Base-by-base conservation (phyloP, 2,888 invertebrate species). In the Plagodis dolabraria region DNA sequence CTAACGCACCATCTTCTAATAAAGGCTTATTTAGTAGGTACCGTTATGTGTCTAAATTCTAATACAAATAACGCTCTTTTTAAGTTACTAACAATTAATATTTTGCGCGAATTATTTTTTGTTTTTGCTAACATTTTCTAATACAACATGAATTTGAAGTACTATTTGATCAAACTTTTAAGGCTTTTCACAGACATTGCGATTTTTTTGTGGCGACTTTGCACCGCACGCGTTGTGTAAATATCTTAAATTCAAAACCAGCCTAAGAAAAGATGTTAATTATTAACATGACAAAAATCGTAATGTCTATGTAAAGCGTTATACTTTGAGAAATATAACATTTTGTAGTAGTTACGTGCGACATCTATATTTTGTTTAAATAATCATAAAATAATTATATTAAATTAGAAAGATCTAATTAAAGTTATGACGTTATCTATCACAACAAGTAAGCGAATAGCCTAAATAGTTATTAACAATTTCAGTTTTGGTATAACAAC, bases 1-100 rank as follows among this genome's bases (percentile, higher is more conserved):
- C 80, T 85, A 85, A 84, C 69, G 87, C 88, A 89, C 87, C 87
- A 83, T 53, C 75, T 66, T 72, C 71, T 75, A 66, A 76, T 80
- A 75, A 89, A 92, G 85, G 88, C 85, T 85, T 83, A 81, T 67
- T 81, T 76, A 79, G 80, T 88, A 88, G 89, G 87, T 91, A 89
- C 89, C 82, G 82, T 84, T 82, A 72, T 67, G 74, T 35, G 54
- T 74, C 75, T 76, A 78, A 65, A 62, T 67, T 60, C 75, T 77
- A 78, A 71, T 63, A 74, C 57, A 64, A 67, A 70, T 67, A 70
- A 67, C 66, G 64, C 53, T 57, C 47, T 65, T 60, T 63, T 56
- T 55, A 57, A 63, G 47, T 63, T 51, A 57, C 64, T 63, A 66
- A 52, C 57, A 53, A 40, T 36, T 47, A 57, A 55, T 56, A 58